phyloP scores from a whole-genome alignment of 2,113 vertebrate species.

The Collichthys lucidus region DNA sequence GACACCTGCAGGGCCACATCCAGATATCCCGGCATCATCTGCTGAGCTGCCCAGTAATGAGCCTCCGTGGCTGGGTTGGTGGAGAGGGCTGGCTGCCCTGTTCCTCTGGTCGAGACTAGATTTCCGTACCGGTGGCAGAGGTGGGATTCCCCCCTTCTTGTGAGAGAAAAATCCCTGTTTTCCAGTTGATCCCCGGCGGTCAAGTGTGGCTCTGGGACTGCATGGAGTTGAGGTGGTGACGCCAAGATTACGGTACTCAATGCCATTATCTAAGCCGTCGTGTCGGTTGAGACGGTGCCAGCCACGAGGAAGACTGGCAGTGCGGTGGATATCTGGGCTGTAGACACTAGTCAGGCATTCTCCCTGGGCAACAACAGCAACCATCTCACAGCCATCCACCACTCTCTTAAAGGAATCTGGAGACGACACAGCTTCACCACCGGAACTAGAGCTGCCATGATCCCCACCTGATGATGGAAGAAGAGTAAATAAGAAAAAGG shows the following conservation, averaged over 20 bases:
- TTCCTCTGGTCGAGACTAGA: conserved; percentile 97
- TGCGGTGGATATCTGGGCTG: conserved; percentile 83
- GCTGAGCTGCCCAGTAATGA: conserved; percentile 80
- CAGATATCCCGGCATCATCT: conserved; percentile 81
- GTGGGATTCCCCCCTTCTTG: conserved; percentile 93
- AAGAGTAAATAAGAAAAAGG: neutral
- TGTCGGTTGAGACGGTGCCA: conserved; percentile 84
- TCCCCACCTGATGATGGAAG: conserved; percentile 61
- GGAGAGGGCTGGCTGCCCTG: conserved; percentile 91
- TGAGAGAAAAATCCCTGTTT: conserved; percentile 91
- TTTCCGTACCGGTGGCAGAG: conserved; percentile 93
- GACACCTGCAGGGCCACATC: conserved; percentile 24
- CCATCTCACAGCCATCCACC: conserved; percentile 92
- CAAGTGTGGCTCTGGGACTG: conserved; percentile 87
- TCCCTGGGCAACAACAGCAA: conserved; percentile 62
- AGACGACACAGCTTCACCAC: conserved; percentile 84
- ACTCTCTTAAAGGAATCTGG: conserved; percentile 88
- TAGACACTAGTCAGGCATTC: conserved; percentile 80
- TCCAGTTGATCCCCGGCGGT: conserved; percentile 87
- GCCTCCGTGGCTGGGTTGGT: conserved; percentile 79
- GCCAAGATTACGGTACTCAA: conserved; percentile 75
- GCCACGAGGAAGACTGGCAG: conserved; percentile 87
- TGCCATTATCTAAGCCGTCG: conserved; percentile 84
- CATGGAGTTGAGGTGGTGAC: conserved; percentile 84
- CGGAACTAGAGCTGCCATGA: conserved; percentile 83